Base-by-base conservation (phyloP, 2,888 invertebrate species). In the Piscicola geometra region DNA sequence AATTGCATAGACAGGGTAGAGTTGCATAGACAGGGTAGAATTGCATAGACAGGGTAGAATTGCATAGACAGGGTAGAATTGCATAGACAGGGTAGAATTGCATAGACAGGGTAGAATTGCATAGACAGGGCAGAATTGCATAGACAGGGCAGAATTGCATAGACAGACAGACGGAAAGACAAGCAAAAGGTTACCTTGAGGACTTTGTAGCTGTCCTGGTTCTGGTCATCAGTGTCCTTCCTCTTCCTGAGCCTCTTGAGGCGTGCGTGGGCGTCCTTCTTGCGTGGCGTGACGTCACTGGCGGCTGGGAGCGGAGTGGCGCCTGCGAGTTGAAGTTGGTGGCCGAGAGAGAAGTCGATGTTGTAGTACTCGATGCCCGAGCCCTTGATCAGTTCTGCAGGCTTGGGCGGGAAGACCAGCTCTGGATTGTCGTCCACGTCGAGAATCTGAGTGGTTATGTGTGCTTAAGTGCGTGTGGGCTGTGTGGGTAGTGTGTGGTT, bases 281-380 rank as follows among this genome's bases (percentile, higher is more conserved):
- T 82, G 1, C 81, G 82, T 82, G 79, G 9, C 5, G 78, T 77
- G 0, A 76, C 67, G 30, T 79, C 77, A 0, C 32, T 33, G 1
- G 72, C 67, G 0, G 76, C 50, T 0, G 72, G 67, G 1, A 78
- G 66, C 3, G 80, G 80, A 0, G 92, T 91, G 0, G 95, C 95
- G 0, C 96, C 96, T 30, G 96, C 96, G 79, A 94, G 86, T 79
- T 93, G 89, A 75, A 99, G 86, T 86, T 99, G 99, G 82, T 94
- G 92, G 88, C 94, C 94, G 78, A 99, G 88, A 0, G 97, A 96
- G 88, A 99, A 99, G 87, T 99, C 99, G 76, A 99, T 96, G 83
- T 99, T 99, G 86, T 99, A 99, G 87, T 92, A 99, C 76, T 88
- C 87, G 56, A 86, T 81, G 84, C 93, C 93, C 30, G 82, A 82